Percentiles rank a stretch among this genome's conserved stretches.
These are phyloP conservation scores for Microcebus jonahi DNA, from an alignment of 2,113 vertebrate species.

Conservation along the genomic window DNA sequence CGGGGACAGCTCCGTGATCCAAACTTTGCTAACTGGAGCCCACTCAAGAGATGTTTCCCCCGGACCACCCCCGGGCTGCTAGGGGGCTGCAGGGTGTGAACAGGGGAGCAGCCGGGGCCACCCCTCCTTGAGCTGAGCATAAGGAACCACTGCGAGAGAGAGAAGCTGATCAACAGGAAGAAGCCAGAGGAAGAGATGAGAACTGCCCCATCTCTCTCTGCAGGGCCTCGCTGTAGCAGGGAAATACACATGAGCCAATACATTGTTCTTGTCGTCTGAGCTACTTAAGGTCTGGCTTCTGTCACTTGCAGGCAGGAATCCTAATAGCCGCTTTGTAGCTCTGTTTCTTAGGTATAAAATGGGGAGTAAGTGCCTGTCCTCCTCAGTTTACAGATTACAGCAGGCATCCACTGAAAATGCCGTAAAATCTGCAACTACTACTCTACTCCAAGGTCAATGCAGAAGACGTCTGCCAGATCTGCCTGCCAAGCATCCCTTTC, in stretches of 20 bases:
- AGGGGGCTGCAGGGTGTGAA: too few relatives aligned
- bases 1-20: background rate
- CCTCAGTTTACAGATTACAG: background rate
- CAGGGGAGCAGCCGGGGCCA: background rate
- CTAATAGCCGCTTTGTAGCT: background rate
- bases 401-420: background rate
- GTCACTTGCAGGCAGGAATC: background rate
- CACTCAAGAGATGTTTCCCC: background rate
- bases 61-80: background rate
- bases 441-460: background rate
- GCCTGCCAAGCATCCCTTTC: background rate
- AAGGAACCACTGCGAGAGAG: background rate
- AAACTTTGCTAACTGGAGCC: background rate
- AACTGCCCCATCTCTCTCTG: background rate
- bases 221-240: accelerated
- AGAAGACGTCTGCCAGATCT: too few relatives aligned
- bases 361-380: background rate
- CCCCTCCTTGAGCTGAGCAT: background rate
- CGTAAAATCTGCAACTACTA: background rate
- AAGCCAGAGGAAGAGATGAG: background rate
- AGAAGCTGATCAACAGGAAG: background rate
- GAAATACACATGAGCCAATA: accelerated
- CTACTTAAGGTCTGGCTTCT: background rate
- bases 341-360: background rate
- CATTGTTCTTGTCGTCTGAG: background rate